phyloP scores from a whole-genome alignment of 2,888 invertebrate species.

The Ypsolopha scabrella region DNA sequence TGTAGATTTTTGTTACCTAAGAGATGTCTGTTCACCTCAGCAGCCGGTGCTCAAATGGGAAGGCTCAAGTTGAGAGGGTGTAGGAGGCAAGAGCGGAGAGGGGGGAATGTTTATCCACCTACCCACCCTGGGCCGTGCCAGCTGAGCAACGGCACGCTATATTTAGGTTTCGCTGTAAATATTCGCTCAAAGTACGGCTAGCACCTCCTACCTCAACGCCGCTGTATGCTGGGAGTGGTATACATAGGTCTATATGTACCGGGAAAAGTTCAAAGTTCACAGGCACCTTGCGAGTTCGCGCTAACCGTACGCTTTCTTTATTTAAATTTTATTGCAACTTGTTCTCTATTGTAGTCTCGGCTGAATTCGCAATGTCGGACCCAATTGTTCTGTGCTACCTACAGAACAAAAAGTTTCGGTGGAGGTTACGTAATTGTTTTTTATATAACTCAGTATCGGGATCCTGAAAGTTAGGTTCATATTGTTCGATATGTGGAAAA shows the following conservation, averaged over 20 bases:
- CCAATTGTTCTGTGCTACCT: constrained; percentile 46
- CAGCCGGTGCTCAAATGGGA: constrained; percentile 40
- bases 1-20: constrained; percentile 21
- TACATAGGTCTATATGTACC: constrained; percentile 41
- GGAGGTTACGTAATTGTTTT: constrained; percentile 1
- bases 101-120: constrained; percentile 57
- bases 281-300: constrained; percentile 53
- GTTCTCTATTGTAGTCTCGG: constrained; percentile 57
- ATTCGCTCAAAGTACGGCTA: constrained; percentile 66
- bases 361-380: constrained; percentile 47
- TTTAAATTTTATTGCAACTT: constrained; percentile 71
- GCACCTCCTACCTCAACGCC: constrained; percentile 21
- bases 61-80: constrained; percentile 19
- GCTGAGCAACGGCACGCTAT: constrained; percentile 68
- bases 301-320: constrained; percentile 61
- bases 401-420: neutral
- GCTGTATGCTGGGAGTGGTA: constrained; percentile 18
- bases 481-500: neutral
- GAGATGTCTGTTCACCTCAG: constrained; percentile 49
- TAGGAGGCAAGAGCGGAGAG: constrained; percentile 11
- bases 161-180: constrained; percentile 71
- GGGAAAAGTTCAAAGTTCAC: constrained; percentile 69
- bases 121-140: constrained; percentile 45
- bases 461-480: neutral
- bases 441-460: neutral